A percentile compares a stretch with the other conserved stretches of the same genome.
These are phyloP conservation scores for Chrysocyon brachyurus DNA, from an alignment of 2,797 vertebrate species.

Conservation along the genomic window DNA sequence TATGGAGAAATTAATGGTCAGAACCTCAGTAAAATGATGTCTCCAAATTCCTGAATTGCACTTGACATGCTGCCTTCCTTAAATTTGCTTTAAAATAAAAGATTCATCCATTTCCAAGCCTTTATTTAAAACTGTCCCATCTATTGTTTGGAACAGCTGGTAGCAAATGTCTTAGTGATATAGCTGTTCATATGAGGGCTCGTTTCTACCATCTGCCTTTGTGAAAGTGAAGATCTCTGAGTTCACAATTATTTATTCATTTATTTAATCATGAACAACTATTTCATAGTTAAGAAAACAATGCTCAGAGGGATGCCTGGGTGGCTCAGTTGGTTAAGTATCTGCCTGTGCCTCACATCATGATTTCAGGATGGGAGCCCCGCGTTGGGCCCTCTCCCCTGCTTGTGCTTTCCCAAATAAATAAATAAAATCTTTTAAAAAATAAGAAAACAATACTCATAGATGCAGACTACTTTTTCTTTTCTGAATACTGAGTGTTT, in stretches of 20 bases:
- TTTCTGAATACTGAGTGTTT: not conserved
- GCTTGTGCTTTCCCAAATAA: too few species aligned
- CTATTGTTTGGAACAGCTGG: slow-evolving; percentile 38
- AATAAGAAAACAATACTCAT: not conserved
- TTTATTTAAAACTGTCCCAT: slow-evolving; percentile 37
- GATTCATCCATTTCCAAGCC: not conserved
- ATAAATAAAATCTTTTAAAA: too few species aligned
- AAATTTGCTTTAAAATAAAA: slow-evolving; percentile 37
- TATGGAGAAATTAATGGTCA: not conserved
- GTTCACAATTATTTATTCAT: not conserved
- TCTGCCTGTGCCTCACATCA: too few species aligned
- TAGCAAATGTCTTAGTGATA: not conserved
- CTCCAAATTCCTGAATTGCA: not conserved
- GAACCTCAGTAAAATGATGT: not conserved
- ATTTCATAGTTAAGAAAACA: not conserved
- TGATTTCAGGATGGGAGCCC: too few species aligned
- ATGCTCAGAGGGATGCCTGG: not conserved
- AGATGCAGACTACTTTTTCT: not conserved
- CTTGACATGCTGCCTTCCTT: not conserved
- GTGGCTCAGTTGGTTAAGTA: too few species aligned
- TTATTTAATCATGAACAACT: not conserved
- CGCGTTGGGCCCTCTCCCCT: too few species aligned
- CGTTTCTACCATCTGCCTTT: not conserved
- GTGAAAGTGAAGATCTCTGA: not conserved
- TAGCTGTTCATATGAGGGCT: not conserved